phyloP scores from a whole-genome alignment of 2,797 vertebrate species.

The Falco berigora region DNA sequence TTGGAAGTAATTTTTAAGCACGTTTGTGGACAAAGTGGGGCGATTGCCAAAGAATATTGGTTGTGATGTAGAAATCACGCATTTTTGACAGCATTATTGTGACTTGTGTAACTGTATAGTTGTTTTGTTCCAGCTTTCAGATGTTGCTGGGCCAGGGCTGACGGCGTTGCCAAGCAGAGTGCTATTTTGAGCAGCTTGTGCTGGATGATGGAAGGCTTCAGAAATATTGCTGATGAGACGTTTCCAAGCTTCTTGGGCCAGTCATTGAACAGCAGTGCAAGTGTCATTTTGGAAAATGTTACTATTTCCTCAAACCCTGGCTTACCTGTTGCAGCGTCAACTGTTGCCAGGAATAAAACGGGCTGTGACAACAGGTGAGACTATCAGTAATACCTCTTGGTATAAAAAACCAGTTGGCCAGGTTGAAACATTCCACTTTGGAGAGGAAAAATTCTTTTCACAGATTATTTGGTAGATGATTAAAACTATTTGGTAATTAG shows the following conservation, averaged over 20 bases:
- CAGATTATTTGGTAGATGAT: neutral
- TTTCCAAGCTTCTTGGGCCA: conserved; percentile 85
- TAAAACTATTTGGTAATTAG: neutral
- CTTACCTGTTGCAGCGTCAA: conserved; percentile 93
- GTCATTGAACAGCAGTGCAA: conserved; percentile 74
- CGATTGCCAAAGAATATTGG: rapidly evolving
- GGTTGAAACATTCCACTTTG: neutral
- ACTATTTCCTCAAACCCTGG: conserved; percentile 87
- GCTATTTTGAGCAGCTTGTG: neutral
- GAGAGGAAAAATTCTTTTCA: neutral
- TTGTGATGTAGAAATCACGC: rapidly evolving
- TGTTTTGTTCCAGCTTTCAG: neutral
- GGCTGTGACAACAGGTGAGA: conserved; percentile 81
- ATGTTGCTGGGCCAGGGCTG: conserved; percentile 4
- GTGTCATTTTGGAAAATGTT: conserved; percentile 79
- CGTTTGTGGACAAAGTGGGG: neutral
- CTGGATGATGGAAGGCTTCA: conserved; percentile 81
- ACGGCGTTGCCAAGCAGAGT: neutral
- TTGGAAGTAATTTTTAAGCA: rapidly evolving
- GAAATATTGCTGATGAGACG: conserved; percentile 85
- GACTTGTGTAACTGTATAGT: neutral
- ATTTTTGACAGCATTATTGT: neutral
- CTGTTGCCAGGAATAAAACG: conserved; percentile 83
- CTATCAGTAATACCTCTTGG: neutral
- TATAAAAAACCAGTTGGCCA: rapidly evolving